Conservation (phyloP, 2,888 invertebrate genomes). For the Dryadula phaetusa region DNA sequence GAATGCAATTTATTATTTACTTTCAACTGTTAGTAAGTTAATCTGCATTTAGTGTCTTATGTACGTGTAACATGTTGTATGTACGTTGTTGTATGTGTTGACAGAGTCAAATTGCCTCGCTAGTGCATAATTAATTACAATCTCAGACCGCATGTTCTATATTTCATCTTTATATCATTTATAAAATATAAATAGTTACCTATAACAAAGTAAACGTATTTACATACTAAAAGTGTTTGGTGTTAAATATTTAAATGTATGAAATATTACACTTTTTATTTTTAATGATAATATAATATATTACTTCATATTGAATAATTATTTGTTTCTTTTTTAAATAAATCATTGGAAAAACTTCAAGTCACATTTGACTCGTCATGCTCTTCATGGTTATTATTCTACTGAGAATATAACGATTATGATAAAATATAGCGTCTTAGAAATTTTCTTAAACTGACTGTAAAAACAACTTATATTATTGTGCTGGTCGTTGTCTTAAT, state of each 20-base stretch:
- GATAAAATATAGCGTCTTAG: no score
- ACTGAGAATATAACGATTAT: no score
- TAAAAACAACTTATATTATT: no score
- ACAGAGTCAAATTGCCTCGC: slow-evolving; percentile 38
- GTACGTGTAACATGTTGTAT: slow-evolving; percentile 34
- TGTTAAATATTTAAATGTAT: no score
- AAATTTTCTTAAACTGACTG: no score
- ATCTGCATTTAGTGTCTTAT: slow-evolving; percentile 31
- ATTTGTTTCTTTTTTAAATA: not conserved
- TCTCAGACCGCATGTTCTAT: not conserved
- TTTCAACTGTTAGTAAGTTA: not conserved
- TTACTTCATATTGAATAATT: not conserved
- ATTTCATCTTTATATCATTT: not conserved
- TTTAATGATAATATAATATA: no score
- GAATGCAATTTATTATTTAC: not conserved
- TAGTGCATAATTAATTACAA: slow-evolving; percentile 31
- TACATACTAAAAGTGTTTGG: not conserved
- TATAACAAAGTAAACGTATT: not conserved
- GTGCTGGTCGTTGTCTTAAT: no score
- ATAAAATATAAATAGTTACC: not conserved
- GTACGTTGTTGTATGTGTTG: no score
- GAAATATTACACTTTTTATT: no score
- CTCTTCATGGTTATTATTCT: no score
- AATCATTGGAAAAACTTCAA: not conserved
- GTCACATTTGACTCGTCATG: no score